Evolutionary conservation across 2,888 invertebrate genomes (phyloP).

Genomic region (Xestoiulus laeticollis): DNA sequence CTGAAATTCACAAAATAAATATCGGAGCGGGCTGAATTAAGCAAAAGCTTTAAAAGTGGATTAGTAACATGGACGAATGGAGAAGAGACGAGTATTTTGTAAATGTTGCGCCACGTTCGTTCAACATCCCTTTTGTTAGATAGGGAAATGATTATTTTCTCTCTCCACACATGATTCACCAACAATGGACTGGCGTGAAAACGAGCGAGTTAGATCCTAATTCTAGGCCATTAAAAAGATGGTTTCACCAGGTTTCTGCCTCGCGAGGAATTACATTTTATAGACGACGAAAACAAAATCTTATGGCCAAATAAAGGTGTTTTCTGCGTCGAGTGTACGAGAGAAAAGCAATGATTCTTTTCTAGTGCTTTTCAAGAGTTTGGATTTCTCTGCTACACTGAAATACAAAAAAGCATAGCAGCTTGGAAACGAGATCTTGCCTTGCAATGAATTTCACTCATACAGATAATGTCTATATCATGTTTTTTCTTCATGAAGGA

Average conservation of each 20-base stretch:
- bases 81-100: neutral
- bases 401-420: too few relatives aligned
- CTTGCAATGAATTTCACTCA: too few relatives aligned
- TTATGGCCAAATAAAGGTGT: too few relatives aligned
- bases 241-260: neutral
- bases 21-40: neutral
- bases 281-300: too few relatives aligned
- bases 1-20: conserved; percentile 18
- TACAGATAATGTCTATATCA: too few relatives aligned
- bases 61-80: neutral
- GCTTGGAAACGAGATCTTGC: too few relatives aligned
- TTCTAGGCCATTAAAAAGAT: neutral
- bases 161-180: neutral
- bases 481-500: too few relatives aligned
- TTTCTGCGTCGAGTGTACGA: too few relatives aligned
- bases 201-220: neutral
- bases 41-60: neutral
- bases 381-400: too few relatives aligned
- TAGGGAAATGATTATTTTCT: neutral
- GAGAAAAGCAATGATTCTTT: too few relatives aligned
- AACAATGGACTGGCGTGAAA: conserved; percentile 4
- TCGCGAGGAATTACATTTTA: neutral
- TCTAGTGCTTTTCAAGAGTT: too few relatives aligned
- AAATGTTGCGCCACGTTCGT: too few relatives aligned
- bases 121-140: neutral